A percentile compares a stretch with the other conserved stretches of the same genome.
Evolutionary conservation across 2,888 invertebrate species (phyloP).

Genomic region (Bugula neritina): DNA sequence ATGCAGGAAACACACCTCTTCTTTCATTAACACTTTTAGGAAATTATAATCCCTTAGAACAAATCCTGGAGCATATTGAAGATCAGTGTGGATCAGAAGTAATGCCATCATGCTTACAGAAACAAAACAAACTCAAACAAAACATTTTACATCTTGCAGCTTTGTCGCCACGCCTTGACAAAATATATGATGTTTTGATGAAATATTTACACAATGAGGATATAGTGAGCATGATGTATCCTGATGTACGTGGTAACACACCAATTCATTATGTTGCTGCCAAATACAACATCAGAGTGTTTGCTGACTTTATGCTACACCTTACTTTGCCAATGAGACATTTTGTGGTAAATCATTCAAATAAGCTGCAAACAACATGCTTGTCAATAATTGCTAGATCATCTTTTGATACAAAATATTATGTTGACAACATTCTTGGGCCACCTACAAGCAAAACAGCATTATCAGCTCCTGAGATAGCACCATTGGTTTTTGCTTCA

Average conservation of each 20-base stretch:
- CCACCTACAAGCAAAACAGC: too few relatives aligned
- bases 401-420: background rate
- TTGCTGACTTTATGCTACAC: slow-evolving; percentile 1
- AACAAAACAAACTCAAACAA: background rate
- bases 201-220: background rate
- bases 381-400: background rate
- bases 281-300: background rate
- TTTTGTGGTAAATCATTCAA: background rate
- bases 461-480: too few relatives aligned
- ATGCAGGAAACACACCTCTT: background rate
- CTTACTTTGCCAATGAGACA: background rate
- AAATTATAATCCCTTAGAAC: background rate
- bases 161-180: background rate
- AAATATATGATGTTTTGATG: background rate
- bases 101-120: background rate
- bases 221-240: background rate
- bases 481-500: background rate
- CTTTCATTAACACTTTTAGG: background rate
- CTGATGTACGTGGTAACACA: background rate
- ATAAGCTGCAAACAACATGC: background rate
- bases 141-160: background rate
- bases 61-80: background rate
- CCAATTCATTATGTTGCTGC: background rate
- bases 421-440: background rate
- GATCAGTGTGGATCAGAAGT: background rate